A percentile compares a stretch with the other conserved stretches of the same genome.
phyloP scores from a whole-genome alignment of 53 echinoderm and acorn worm genomes.

The Stichopus horrens region DNA sequence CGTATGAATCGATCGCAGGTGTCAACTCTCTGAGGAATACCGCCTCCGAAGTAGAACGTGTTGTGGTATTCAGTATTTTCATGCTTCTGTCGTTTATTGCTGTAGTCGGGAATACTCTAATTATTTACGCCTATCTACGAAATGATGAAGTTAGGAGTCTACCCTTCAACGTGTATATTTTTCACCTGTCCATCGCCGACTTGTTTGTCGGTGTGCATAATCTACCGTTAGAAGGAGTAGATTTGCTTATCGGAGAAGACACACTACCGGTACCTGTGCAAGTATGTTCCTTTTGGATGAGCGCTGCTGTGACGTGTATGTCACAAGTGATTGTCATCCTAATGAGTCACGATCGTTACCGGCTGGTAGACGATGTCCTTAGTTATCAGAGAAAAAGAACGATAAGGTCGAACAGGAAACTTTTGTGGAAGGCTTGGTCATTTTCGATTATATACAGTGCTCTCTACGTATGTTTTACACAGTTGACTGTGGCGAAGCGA shows the following conservation, averaged over 20 bases:
- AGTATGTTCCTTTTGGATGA: background rate
- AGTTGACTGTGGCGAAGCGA: background rate
- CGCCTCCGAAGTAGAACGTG: background rate
- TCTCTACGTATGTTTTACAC: background rate
- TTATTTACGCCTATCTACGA: background rate
- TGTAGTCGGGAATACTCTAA: background rate
- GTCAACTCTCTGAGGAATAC: background rate
- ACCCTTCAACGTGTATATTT: slow-evolving; percentile 27
- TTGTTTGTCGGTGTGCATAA: background rate
- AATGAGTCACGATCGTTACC: slow-evolving; percentile 10
- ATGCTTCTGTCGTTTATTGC: background rate
- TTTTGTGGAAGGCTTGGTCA: background rate
- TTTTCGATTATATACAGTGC: background rate
- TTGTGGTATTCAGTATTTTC: background rate
- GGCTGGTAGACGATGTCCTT: background rate
- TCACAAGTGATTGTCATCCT: background rate
- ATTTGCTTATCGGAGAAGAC: background rate
- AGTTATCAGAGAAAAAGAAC: background rate
- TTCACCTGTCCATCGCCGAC: slow-evolving; percentile 12
- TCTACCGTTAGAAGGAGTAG: background rate
- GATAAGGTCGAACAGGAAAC: background rate
- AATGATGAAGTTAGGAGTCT: slow-evolving; percentile 5
- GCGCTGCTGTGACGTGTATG: background rate
- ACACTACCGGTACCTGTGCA: background rate
- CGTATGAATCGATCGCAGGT: background rate